A percentile compares a stretch with the other conserved stretches of the same genome.
These are phyloP conservation scores for Ceuthmochares aereus DNA, from an alignment of 2,113 vertebrate species.

Conservation along the genomic window DNA sequence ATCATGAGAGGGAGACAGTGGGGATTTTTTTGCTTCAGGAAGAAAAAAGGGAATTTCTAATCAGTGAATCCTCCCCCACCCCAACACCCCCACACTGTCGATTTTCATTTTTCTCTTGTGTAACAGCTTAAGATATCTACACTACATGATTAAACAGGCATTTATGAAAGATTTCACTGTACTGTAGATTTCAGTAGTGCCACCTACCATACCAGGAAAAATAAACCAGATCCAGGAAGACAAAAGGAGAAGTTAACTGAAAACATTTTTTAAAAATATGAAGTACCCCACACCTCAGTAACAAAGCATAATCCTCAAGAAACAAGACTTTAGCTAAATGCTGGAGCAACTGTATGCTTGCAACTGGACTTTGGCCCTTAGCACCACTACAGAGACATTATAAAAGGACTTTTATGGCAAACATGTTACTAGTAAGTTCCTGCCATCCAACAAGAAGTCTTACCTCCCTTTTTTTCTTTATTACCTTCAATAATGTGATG, in stretches of 20 bases:
- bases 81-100: neutral
- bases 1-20: neutral
- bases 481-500: neutral
- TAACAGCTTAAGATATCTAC: neutral
- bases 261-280: neutral
- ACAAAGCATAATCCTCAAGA: neutral
- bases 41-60: neutral
- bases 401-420: neutral
- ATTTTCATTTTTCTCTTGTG: neutral
- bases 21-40: neutral
- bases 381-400: neutral
- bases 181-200: neutral
- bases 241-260: neutral
- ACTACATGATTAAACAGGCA: neutral
- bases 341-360: neutral
- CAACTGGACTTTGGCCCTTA: neutral
- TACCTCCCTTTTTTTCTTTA: neutral
- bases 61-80: neutral
- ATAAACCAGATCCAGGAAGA: neutral
- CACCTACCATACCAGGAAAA: neutral
- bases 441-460: neutral
- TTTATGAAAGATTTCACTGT: neutral
- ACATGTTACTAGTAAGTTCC: neutral
- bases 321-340: neutral
- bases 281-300: neutral